These are phyloP conservation scores for Thysanoteuthis rhombus DNA, from an alignment of 2,888 invertebrate genomes.

Conservation along the genomic window DNA sequence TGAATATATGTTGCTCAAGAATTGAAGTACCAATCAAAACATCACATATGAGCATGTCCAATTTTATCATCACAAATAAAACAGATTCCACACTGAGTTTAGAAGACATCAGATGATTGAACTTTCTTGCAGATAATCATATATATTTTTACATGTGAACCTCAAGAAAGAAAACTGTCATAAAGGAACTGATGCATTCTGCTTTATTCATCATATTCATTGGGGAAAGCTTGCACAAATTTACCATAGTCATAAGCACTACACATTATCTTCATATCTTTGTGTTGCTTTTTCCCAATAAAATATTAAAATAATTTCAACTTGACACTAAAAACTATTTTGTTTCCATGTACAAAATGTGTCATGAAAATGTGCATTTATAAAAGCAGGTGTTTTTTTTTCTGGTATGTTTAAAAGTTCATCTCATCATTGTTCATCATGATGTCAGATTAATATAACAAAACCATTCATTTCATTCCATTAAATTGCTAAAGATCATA, in stretches of 20 bases:
- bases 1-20: background rate
- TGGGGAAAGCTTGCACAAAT: background rate
- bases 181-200: background rate
- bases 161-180: background rate
- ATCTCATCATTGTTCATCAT: background rate
- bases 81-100: background rate
- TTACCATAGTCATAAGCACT: background rate
- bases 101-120: background rate
- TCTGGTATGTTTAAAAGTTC: background rate
- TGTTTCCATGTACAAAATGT: background rate
- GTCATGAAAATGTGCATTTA: background rate
- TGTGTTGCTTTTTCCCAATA: background rate
- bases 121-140: background rate
- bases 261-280: background rate
- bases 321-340: background rate
- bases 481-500: background rate
- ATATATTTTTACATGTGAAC: no score
- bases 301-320: background rate
- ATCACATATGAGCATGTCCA: background rate
- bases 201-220: background rate
- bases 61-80: background rate
- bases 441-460: background rate
- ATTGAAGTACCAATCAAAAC: background rate
- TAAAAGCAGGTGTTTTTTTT: background rate
- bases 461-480: background rate